Percentiles rank a stretch among this genome's conserved stretches.
Evolutionary conservation across 2,113 vertebrate genomes (phyloP).

Genomic region (Stigmatopora argus): DNA sequence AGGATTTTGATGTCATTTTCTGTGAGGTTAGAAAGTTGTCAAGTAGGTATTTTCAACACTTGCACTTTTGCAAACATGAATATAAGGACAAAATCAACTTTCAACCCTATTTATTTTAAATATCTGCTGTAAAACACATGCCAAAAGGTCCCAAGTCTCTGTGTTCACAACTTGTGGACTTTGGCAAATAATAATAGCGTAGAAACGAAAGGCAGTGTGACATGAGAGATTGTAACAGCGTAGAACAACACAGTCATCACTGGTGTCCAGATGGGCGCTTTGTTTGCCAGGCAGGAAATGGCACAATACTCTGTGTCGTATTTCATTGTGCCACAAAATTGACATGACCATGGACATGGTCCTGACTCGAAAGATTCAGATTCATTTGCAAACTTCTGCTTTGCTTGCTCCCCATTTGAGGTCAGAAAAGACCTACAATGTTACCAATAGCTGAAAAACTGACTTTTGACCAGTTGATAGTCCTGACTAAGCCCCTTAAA

Average conservation of each 20-base stretch:
- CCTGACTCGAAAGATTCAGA: constrained; percentile 32
- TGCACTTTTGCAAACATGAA: not conserved
- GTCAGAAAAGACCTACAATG: constrained; percentile 29
- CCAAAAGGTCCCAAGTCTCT: constrained; percentile 1
- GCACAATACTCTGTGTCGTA: constrained; percentile 47
- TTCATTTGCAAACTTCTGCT: constrained; percentile 36
- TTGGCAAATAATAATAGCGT: constrained; percentile 35
- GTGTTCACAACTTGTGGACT: constrained; percentile 16
- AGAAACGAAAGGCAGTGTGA: constrained; percentile 14
- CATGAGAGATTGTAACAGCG: constrained; percentile 38
- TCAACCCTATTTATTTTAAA: too few relatives aligned
- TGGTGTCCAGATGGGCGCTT: constrained; percentile 57
- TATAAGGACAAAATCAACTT: not conserved
- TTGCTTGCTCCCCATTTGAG: constrained; percentile 29
- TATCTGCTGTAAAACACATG: too few relatives aligned
- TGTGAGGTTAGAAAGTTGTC: too few relatives aligned
- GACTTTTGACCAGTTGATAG: too few relatives aligned
- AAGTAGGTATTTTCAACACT: not conserved
- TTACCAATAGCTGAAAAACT: not conserved
- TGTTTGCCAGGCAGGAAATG: constrained; percentile 61
- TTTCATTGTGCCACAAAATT: constrained; percentile 50
- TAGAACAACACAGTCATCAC: constrained; percentile 34
- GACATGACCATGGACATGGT: constrained; percentile 49
- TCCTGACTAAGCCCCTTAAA: too few relatives aligned
- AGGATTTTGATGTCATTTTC: not conserved